Evolutionary conservation across 2,797 vertebrate species (phyloP), one percentile per base, ranked within the genome.

Genomic region (Diplodus puntazzo): DNA sequence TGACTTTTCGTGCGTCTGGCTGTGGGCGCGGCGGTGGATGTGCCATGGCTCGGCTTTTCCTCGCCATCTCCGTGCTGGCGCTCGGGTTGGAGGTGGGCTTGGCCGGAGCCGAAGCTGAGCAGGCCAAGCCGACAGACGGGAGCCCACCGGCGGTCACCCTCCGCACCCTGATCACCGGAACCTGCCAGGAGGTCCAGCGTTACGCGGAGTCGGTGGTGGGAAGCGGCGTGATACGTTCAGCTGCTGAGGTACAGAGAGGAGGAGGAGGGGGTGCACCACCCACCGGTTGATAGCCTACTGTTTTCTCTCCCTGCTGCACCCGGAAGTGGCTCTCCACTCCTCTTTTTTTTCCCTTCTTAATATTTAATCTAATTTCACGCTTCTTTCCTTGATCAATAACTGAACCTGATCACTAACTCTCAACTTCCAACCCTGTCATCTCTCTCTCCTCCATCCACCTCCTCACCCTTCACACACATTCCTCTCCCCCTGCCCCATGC

Each of bases 131-230:
- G 50, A 1, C 11, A 1, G 39, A 4, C 13, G 82, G 50, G 18
- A 85, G 27, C 79, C 62, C 81, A 1, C 55, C 80, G 34, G 42
- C 84, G 49, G 82, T 84, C 71, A 92, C 87, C 21, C 88, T 94
- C n/a, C 81, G 58, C 0, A 83, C 85, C 11, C 27, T 94, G 63
- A 62, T 95, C 75, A 20, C 67, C 5, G 92, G 91, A 23, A 83
- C 86, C 75, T 91, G 88, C 72, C 90, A 86, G 80, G 89, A 90
- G 49, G 11, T 93, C 75, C 93, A 94, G 70, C 83, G 72, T 2
- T 90, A 91, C 81, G 86, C 88, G 60, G 94, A 95, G 86, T 95
- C 94, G 0, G 54, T 94, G 48, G 50, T 96, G 75, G 95, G 95
- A 68, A 86, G 88, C 46, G 83, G 87, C 27, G 92, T 85, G 72